These are phyloP conservation scores for Apotomis turbidana DNA, from an alignment of 2,888 invertebrate species.

Conservation along the genomic window DNA sequence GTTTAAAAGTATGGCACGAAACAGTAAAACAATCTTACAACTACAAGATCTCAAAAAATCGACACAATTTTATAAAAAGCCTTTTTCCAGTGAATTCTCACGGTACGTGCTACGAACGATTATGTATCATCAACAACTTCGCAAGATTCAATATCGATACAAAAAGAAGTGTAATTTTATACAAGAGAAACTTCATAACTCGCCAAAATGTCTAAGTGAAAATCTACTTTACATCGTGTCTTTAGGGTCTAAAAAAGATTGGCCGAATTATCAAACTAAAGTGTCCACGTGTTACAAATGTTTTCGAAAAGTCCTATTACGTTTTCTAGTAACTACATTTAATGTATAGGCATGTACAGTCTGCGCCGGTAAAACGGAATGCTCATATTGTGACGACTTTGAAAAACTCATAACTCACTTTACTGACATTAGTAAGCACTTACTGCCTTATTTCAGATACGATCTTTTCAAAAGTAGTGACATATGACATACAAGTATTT, in stretches of 20 bases:
- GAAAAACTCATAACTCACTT: too few relatives aligned
- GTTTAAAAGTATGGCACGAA: slow-evolving; percentile 48
- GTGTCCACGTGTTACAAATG: slow-evolving; percentile 29
- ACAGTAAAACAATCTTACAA: slow-evolving; percentile 42
- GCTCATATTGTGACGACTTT: not conserved
- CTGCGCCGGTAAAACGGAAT: not conserved
- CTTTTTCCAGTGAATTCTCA: slow-evolving; percentile 21
- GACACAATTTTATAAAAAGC: slow-evolving; percentile 31
- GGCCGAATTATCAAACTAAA: slow-evolving; percentile 39
- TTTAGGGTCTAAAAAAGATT: slow-evolving; percentile 46
- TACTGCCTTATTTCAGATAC: too few relatives aligned
- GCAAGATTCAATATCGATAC: slow-evolving; percentile 34
- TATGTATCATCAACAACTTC: slow-evolving; percentile 42
- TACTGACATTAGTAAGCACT: too few relatives aligned
- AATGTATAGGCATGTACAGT: slow-evolving; percentile 15
- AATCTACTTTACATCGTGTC: slow-evolving; percentile 37
- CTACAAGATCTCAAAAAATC: slow-evolving; percentile 39
- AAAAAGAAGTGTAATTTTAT: slow-evolving; percentile 38
- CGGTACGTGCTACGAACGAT: slow-evolving; percentile 41
- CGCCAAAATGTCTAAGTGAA: slow-evolving; percentile 35
- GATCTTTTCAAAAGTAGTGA: too few relatives aligned
- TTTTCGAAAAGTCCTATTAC: slow-evolving; percentile 35
- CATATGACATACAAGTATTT: too few relatives aligned
- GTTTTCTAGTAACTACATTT: slow-evolving; percentile 28
- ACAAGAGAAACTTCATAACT: slow-evolving; percentile 25